Conservation (phyloP, 2,797 vertebrate genomes). For the Aulostomus chinensis region DNA sequence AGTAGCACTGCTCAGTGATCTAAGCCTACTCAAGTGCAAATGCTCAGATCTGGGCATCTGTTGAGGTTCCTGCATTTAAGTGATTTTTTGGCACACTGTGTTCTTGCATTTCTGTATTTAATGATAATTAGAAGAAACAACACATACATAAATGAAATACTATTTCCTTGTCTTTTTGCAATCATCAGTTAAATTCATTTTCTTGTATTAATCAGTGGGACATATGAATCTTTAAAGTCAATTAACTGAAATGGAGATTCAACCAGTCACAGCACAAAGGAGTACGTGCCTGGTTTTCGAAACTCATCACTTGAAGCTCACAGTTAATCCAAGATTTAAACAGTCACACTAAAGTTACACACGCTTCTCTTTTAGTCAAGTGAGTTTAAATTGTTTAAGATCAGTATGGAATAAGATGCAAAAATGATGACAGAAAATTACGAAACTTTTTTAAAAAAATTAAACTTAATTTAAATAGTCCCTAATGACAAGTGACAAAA, state of each 20-base stretch:
- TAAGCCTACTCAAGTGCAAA: constrained; percentile 26
- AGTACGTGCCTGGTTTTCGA: constrained; percentile 3
- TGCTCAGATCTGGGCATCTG: constrained; percentile 34
- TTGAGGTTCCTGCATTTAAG: constrained; percentile 36
- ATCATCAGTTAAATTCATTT: no score
- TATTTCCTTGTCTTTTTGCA: neutral
- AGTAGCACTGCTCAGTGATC: constrained; percentile 35
- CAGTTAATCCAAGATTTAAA: constrained; percentile 21
- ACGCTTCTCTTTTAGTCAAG: constrained; percentile 3
- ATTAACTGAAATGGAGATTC: constrained; percentile 1
- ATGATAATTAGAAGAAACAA: no score
- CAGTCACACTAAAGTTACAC: neutral
- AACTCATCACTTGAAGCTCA: constrained; percentile 16
- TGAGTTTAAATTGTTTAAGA: constrained; percentile 18
- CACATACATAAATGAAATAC: constrained; percentile 20
- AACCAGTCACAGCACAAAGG: neutral
- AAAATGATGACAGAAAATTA: constrained; percentile 30
- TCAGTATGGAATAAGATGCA: constrained; percentile 16
- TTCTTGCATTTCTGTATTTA: no score
- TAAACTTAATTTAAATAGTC: no score
- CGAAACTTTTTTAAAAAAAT: no score
- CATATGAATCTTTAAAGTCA: neutral
- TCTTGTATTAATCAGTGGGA: no score
- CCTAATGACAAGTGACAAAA: no score
- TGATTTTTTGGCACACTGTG: constrained; percentile 36